These are phyloP conservation scores for Clarias macrocephalus DNA, from an alignment of 2,113 vertebrate genomes.

Conservation along the genomic window DNA sequence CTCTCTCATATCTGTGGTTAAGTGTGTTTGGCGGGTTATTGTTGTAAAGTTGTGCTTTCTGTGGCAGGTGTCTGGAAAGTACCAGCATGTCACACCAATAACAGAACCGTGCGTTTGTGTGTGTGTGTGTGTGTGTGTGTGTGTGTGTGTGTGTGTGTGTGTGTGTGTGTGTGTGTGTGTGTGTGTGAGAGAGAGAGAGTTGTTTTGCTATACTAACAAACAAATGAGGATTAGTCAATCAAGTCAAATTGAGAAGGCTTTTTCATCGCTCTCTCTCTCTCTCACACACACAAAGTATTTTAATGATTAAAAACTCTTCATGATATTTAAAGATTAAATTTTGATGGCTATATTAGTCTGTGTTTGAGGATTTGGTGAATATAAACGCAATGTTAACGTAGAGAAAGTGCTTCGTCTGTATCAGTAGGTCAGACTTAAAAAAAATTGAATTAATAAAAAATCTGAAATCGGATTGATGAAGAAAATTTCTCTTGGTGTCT, in stretches of 20 bases:
- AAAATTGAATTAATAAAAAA: no score
- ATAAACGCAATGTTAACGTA: not conserved
- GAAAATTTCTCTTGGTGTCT: no score
- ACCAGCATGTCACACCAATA: conserved; percentile 49
- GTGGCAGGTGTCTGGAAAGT: conserved; percentile 56
- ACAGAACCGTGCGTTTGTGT: conserved; percentile 35
- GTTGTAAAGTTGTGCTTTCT: conserved; percentile 37
- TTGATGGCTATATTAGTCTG: not conserved
- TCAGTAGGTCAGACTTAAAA: no score
- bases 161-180: not conserved
- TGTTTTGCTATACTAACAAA: conserved; percentile 40
- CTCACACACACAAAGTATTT: no score
- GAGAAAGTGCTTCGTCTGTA: no score
- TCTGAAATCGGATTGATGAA: no score
- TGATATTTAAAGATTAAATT: not conserved
- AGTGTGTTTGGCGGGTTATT: conserved; percentile 25
- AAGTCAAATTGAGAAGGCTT: not conserved
- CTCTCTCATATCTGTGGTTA: conserved; percentile 19
- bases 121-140: no score
- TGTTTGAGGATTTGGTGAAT: not conserved
- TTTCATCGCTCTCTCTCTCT: not conserved
- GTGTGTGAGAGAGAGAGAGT: not conserved
- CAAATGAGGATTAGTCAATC: conserved; percentile 44
- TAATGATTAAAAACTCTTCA: not conserved
- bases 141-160: conserved; percentile 6